Conservation (phyloP, 2,113 vertebrate genomes). For the Pollachius pollachius region DNA sequence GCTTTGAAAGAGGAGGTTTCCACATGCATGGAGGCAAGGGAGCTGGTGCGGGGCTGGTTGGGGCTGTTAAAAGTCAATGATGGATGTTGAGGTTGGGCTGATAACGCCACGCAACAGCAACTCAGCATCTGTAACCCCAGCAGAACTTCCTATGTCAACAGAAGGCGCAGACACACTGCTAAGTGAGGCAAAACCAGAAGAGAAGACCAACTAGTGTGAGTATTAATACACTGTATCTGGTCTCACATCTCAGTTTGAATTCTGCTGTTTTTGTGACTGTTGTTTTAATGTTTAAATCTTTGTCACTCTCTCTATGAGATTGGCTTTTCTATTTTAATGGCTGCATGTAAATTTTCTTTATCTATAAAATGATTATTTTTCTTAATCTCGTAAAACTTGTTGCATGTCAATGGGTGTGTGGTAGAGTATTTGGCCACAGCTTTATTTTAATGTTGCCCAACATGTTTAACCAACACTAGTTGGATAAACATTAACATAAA, state of each 20-base stretch:
- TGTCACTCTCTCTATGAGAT: background rate
- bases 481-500: background rate
- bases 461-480: background rate
- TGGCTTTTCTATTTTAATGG: background rate
- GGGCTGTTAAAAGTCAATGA: background rate
- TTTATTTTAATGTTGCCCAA: background rate
- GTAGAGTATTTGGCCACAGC: background rate
- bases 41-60: background rate
- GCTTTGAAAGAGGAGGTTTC: background rate
- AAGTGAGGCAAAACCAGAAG: constrained; percentile 14
- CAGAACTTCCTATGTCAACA: constrained; percentile 38
- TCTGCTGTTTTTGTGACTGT: no score
- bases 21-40: background rate
- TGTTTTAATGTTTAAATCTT: no score
- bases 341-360: constrained; percentile 5
- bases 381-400: no score
- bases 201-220: no score
- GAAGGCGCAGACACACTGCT: constrained; percentile 37
- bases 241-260: no score
- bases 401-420: no score
- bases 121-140: constrained; percentile 37
- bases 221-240: no score
- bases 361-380: background rate
- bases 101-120: background rate
- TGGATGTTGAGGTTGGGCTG: background rate